phyloP scores from a whole-genome alignment of 2,113 vertebrate genomes.

The Pygoscelis antarcticus region DNA sequence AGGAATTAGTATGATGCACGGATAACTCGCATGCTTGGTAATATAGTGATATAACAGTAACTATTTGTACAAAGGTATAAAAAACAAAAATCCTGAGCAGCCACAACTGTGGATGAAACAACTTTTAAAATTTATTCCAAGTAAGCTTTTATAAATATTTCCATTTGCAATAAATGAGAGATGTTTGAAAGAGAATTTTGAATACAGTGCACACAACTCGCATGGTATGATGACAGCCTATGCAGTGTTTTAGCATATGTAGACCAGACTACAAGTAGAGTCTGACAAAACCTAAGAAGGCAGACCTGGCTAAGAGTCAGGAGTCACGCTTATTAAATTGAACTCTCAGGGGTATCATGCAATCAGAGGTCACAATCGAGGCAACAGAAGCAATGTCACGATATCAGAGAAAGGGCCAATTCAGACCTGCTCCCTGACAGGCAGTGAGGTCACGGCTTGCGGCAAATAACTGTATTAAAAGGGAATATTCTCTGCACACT shows the following conservation, averaged over 20 bases:
- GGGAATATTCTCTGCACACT: conserved; percentile 79
- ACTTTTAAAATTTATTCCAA: background rate
- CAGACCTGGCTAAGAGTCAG: conserved; percentile 84
- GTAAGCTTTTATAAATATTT: background rate
- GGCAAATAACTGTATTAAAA: conserved; percentile 83
- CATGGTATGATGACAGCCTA: background rate
- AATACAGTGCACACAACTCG: conserved; percentile 9
- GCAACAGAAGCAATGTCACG: conserved; percentile 85
- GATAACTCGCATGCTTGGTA: background rate
- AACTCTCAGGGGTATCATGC: conserved; percentile 87
- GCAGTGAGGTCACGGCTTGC: conserved; percentile 81
- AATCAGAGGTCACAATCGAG: conserved; percentile 86
- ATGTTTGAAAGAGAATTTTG: background rate
- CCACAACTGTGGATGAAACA: background rate
- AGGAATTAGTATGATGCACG: background rate
- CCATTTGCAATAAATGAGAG: background rate
- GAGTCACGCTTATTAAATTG: conserved; percentile 92
- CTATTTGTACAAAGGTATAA: background rate
- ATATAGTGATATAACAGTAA: background rate
- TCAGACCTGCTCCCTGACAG: conserved; percentile 82
- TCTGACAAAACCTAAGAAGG: conserved; percentile 70
- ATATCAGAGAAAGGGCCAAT: conserved; percentile 89
- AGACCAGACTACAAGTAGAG: conserved; percentile 52
- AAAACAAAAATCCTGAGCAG: background rate
- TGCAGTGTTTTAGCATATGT: conserved; percentile 52